Evolutionary conservation across 2,797 vertebrate species (phyloP).

Genomic region (Staurois parvus): DNA sequence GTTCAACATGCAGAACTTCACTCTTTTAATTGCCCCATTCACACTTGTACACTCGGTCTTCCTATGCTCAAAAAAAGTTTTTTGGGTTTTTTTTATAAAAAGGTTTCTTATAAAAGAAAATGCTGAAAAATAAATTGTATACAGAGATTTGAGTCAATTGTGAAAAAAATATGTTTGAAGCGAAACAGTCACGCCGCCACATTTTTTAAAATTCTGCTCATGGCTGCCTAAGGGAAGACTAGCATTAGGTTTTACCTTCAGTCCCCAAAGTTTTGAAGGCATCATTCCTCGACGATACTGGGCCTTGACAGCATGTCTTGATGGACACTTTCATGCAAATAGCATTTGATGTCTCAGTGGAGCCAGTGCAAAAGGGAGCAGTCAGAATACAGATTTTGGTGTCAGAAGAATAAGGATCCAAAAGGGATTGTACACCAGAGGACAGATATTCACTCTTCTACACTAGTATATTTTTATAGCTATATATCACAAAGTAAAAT

Average conservation of each 20-base stretch:
- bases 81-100: no score
- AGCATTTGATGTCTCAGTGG: slow-evolving; percentile 7
- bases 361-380: not conserved
- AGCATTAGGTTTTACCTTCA: slow-evolving; percentile 6
- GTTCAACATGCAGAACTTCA: no score
- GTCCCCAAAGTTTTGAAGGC: not conserved
- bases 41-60: no score
- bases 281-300: not conserved
- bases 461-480: not conserved
- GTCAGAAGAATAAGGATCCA: not conserved
- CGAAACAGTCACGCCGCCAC: not conserved
- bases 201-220: not conserved
- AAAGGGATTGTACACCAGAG: not conserved
- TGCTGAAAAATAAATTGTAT: not conserved
- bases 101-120: not conserved
- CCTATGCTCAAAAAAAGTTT: no score
- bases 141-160: not conserved
- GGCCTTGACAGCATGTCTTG: slow-evolving; percentile 16
- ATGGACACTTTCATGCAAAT: slow-evolving; percentile 13
- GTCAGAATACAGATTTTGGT: slow-evolving; percentile 7
- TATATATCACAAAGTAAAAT: no score
- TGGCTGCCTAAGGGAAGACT: not conserved
- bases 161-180: not conserved
- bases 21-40: no score
- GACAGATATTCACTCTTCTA: not conserved